Evolutionary conservation across 2,888 invertebrate genomes (phyloP), one percentile per base, ranked within the genome.

Genomic region (Zeuzera pyrina): DNA sequence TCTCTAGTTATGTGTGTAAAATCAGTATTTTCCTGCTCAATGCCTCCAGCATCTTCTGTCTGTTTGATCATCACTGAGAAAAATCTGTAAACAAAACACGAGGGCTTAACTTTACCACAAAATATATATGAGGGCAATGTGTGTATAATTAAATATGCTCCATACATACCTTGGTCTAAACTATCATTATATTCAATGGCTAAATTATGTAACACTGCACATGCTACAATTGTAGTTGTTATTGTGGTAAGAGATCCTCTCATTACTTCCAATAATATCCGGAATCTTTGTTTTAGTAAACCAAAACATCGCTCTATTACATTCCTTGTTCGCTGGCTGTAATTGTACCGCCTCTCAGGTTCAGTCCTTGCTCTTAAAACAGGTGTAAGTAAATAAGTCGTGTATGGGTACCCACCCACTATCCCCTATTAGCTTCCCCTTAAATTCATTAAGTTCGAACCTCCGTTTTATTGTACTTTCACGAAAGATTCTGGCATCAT

Each of bases 261-360:
- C 19, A 19, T 19, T 6, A 19, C 19, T 19, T 19, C 19, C 19
- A 19, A 19, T 8, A 19, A 19, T 19, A 19, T 19, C 8, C 19
- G 5, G 8, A 19, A 19, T 19, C 8, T 19, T 5, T 8, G 5
- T 25, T 29, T 26, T 7, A 10, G 12, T 12, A 26, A 2, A 12
- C 13, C 26, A 12, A 26, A 26, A 26, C 26, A 26, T 3, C 26
- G 10, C 12, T 26, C 26, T 12, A 26, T 12, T 7, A 26, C 26
- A 26, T 26, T 26, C 7, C 26, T 26, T 3, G 26, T 26, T 4
- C 13, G 26, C 3, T 19, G 19, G 5, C 8, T 19, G 8, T 8
- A 6, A 19, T 19, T 19, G 19, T 19, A 19, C 5, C 8, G 5
- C 4, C 8, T 5, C 8, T 19, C 19, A 19, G 19, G 5, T 19